A percentile compares a stretch with the other conserved stretches of the same genome.
Evolutionary conservation across 2,797 vertebrate genomes (phyloP).

Genomic region (Lerista edwardsae): DNA sequence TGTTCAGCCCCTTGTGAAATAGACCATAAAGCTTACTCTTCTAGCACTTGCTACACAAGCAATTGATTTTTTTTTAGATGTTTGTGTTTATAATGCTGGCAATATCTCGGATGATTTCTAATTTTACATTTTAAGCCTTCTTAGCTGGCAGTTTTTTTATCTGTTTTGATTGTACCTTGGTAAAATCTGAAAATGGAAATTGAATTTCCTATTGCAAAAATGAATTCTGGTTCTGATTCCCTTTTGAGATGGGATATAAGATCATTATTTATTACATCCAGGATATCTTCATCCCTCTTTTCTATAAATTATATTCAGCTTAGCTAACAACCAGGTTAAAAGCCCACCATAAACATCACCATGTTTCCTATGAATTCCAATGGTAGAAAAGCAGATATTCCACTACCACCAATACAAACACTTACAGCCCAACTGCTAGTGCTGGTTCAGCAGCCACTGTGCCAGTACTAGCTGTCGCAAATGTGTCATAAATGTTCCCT

Average conservation of each 20-base stretch:
- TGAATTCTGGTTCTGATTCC: no score
- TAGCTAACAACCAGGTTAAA: no score
- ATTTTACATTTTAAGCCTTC: rapidly evolving
- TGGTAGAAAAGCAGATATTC: no score
- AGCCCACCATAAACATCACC: no score
- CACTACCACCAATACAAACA: no score
- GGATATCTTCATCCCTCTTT: no score
- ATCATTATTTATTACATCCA: neutral
- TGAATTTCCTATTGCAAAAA: neutral
- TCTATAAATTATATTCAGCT: no score
- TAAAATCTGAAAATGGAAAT: neutral
- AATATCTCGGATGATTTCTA: neutral
- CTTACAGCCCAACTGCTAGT: no score
- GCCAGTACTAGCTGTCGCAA: no score
- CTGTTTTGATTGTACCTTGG: slow-evolving; percentile 1
- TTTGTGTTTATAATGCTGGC: slow-evolving; percentile 4
- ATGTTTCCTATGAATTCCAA: no score
- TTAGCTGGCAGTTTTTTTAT: slow-evolving; percentile 16
- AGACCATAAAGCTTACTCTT: neutral
- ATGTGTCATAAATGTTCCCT: no score
- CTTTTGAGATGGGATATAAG: neutral
- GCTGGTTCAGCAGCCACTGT: no score
- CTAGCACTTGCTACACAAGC: neutral
- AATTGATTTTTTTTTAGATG: slow-evolving; percentile 10
- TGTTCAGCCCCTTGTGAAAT: neutral